Percentiles rank a stretch among this genome's conserved stretches.
phyloP scores from a whole-genome alignment of 2,113 vertebrate genomes.

The Sterna hirundo region DNA sequence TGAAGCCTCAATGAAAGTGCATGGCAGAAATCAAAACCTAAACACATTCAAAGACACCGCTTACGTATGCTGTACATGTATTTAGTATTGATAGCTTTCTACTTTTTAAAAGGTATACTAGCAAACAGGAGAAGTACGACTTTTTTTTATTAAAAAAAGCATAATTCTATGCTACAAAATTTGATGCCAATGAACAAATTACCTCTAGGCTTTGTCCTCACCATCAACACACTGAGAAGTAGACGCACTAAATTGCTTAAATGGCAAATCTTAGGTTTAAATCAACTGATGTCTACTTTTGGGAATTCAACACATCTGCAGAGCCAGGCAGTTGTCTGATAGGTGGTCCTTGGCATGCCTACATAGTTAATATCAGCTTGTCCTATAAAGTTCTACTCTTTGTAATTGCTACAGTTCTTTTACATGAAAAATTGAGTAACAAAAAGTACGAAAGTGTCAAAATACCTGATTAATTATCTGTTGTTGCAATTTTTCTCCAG shows the following conservation, averaged over 20 bases:
- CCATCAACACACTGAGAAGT: background rate
- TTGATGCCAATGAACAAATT: background rate
- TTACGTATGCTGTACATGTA: background rate
- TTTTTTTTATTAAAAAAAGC: background rate
- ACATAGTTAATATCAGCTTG: background rate
- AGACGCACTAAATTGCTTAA: background rate
- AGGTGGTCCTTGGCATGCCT: accelerated
- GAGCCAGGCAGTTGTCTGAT: background rate
- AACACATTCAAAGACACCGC: background rate
- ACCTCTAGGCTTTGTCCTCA: background rate
- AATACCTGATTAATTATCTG: conserved; percentile 71
- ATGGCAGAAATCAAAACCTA: background rate
- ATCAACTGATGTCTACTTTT: background rate
- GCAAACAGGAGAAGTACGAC: background rate
- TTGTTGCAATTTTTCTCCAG: conserved; percentile 59
- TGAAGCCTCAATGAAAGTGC: background rate
- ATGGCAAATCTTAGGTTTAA: background rate
- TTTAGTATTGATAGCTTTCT: background rate
- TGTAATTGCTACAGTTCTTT: background rate
- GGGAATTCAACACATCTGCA: background rate
- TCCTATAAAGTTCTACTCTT: background rate
- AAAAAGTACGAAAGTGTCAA: background rate
- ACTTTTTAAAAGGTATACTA: background rate
- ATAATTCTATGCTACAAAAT: background rate
- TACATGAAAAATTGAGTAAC: background rate